Percentiles rank a stretch among this genome's conserved stretches.
Evolutionary conservation across 1,140 invertebrate genomes (phyloP).

Genomic region (Trachymyrmex cornetzi): DNA sequence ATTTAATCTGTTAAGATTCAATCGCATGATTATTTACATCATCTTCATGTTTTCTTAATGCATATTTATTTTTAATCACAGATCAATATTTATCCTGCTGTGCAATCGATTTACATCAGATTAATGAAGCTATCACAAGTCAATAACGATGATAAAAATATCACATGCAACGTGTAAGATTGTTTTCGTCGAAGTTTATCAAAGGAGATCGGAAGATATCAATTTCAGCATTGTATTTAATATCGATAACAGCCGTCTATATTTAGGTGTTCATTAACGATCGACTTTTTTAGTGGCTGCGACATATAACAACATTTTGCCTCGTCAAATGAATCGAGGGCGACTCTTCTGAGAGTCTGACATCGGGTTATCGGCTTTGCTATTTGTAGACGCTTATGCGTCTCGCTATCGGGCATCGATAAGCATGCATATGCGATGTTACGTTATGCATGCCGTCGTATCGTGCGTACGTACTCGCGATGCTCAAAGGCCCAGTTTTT

Average conservation of each 20-base stretch:
- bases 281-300: background rate
- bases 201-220: background rate
- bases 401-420: constrained; percentile 31
- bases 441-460: constrained; percentile 28
- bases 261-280: constrained; percentile 13
- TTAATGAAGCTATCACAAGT: background rate
- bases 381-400: constrained; percentile 42
- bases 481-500: background rate
- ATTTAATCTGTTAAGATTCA: constrained; percentile 1
- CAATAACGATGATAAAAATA: constrained; percentile 25
- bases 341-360: constrained; percentile 34
- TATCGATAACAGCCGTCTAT: constrained; percentile 10
- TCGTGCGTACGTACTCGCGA: background rate
- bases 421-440: constrained; percentile 35
- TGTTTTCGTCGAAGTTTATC: background rate
- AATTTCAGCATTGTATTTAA: background rate
- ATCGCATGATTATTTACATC: background rate
- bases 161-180: background rate
- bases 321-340: constrained; percentile 20
- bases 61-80: background rate
- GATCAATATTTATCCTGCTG: constrained; percentile 6
- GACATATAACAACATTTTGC: constrained; percentile 7
- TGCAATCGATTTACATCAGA: constrained; percentile 14
- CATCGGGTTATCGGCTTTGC: constrained; percentile 53
- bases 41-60: background rate